A percentile compares a stretch with the other conserved stretches of the same genome.
Evolutionary conservation across 2,113 vertebrate species (phyloP).

Genomic region (Uria aalge): DNA sequence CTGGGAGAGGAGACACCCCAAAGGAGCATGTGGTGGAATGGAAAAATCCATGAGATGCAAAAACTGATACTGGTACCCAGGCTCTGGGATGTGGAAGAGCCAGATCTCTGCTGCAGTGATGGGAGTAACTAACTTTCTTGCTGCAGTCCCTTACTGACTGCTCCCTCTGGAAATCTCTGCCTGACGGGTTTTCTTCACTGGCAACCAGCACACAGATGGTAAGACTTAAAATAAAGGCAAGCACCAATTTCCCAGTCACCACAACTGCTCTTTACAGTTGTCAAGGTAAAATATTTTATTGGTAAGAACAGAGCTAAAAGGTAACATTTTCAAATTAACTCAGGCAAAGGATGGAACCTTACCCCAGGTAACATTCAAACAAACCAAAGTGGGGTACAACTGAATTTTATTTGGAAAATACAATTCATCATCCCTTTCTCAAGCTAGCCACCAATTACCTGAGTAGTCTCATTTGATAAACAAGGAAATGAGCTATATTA

Average conservation of each 20-base stretch:
- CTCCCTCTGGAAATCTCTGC: background rate
- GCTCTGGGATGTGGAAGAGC: background rate
- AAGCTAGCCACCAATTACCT: background rate
- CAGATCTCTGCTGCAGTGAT: background rate
- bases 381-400: background rate
- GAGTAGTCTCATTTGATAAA: background rate
- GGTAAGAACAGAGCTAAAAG: background rate
- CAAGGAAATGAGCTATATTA: background rate
- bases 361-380: background rate
- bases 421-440: background rate
- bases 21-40: background rate
- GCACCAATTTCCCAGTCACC: background rate
- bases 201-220: background rate
- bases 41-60: background rate
- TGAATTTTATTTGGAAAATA: background rate
- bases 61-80: background rate
- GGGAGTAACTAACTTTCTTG: background rate
- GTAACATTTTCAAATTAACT: background rate
- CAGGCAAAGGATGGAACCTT: background rate
- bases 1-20: background rate
- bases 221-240: background rate
- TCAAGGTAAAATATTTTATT: background rate
- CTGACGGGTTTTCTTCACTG: background rate
- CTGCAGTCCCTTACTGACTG: background rate
- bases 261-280: background rate